Evolutionary conservation across 2,797 vertebrate genomes (phyloP), one percentile per base, ranked within the genome.

Genomic region (Perodicticus potto): DNA sequence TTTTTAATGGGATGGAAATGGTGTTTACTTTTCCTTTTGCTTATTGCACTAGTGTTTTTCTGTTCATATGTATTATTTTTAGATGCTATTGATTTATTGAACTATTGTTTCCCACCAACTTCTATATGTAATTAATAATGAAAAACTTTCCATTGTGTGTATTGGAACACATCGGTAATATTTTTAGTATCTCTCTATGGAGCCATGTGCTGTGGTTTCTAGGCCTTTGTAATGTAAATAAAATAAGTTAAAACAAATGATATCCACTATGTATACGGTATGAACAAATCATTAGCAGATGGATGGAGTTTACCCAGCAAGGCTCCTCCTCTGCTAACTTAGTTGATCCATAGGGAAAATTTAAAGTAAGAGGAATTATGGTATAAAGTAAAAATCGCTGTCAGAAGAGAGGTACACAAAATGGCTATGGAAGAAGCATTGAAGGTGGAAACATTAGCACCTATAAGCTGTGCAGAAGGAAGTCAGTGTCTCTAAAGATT

Each of bases 121-220:
- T 32, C 5, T 3, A 6, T 22, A 1, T 12, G 22, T 67, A 61
- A 5, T 45, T 82, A 19, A 49, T 84, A n/a, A 83, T 69, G 10
- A 45, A 72, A 63, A 84, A 55, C 2, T 87, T 91, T 49, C 20
- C 17, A 90, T 83, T 83, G 2, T 82, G 76, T 84, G 23, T 49
- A 29, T 76, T 95, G n/a, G 25, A 77, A 2, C 7, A 81, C 25
- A 43, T 80, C 19, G 16, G 27, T 63, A 87, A 40, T 77, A 70
- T 72, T 93, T 91, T 96, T 53, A 63, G 91, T 70, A 65, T 92
- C 76, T 59, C 61, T 86, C 55, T 40, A 20, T 84, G 53, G 16
- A 27, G 25, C 25, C 37, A 13, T 13, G 65, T 32, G 10, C 55
- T 70, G 20, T 57, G 34, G 14, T 23, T 10, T 40, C 34, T 69